Conservation (phyloP, 2,113 vertebrate genomes). For the Triplophysa rosa region DNA sequence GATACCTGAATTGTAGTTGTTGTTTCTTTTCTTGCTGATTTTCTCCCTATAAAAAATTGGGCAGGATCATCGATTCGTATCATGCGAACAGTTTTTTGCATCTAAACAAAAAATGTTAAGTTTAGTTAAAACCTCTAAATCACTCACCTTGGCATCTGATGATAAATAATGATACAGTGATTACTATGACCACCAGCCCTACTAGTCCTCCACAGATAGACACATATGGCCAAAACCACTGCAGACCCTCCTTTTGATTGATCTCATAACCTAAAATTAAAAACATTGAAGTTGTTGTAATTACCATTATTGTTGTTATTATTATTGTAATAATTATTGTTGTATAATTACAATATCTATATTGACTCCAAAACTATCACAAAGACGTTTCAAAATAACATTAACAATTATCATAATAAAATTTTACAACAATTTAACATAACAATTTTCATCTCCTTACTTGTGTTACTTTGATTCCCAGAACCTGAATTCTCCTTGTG, state of each 20-base stretch:
- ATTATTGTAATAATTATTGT: too few species aligned
- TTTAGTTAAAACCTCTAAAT: not conserved
- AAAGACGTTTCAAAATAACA: too few species aligned
- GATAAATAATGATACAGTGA: slow-evolving; percentile 55
- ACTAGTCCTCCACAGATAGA: slow-evolving; percentile 58
- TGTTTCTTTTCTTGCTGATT: slow-evolving; percentile 34
- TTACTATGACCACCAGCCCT: slow-evolving; percentile 55
- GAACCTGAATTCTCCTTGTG: not conserved
- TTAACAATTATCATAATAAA: not conserved
- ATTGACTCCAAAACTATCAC: not conserved
- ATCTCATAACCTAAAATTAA: not conserved
- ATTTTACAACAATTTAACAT: not conserved
- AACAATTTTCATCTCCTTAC: not conserved
- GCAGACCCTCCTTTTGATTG: fast-evolving
- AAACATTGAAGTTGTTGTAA: not conserved
- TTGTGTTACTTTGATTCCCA: not conserved
- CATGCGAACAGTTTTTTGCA: not conserved
- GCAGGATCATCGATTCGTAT: not conserved
- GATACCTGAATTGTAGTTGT: slow-evolving; percentile 61
- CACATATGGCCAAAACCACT: slow-evolving; percentile 20
- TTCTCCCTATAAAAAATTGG: slow-evolving; percentile 39
- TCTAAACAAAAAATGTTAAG: not conserved
- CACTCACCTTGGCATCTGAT: slow-evolving; percentile 46
- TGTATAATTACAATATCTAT: too few species aligned
- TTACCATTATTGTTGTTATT: too few species aligned